Percentiles rank a stretch among this genome's conserved stretches.
These are phyloP conservation scores for Temnothorax ravouxi DNA, from an alignment of 2,888 invertebrate species.

Conservation along the genomic window DNA sequence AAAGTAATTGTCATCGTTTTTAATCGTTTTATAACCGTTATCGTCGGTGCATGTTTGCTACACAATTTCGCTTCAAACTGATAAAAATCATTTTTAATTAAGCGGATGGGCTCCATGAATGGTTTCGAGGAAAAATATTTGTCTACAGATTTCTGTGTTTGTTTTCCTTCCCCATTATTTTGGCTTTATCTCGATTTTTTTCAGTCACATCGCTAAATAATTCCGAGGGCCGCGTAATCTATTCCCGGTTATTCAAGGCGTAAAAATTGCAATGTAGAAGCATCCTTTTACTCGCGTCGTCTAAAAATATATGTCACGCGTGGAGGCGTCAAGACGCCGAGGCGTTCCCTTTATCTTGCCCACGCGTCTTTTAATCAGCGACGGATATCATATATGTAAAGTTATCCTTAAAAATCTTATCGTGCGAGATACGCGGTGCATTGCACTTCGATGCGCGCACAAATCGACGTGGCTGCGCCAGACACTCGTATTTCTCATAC, in stretches of 20 bases:
- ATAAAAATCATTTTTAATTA: neutral
- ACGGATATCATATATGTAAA: neutral
- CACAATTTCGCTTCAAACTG: neutral
- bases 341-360: neutral
- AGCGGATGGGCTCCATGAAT: neutral
- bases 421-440: neutral
- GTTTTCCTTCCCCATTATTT: neutral
- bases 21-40: neutral
- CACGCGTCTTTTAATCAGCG: neutral
- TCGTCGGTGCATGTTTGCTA: neutral
- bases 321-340: conserved; percentile 16
- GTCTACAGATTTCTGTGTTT: too few species aligned
- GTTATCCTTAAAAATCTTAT: conserved; percentile 2
- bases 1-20: conserved; percentile 13
- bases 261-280: neutral
- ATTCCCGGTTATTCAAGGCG: neutral
- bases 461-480: neutral
- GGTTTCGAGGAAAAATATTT: conserved; percentile 2
- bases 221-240: neutral
- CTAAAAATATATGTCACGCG: conserved; percentile 40
- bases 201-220: neutral
- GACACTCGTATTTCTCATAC: neutral
- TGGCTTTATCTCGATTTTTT: neutral
- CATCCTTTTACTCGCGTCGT: conserved; percentile 7
- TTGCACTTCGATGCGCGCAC: neutral